phyloP scores from a whole-genome alignment of 92 coral and sea anemone genomes.

The Umimayanthus chanpuru region DNA sequence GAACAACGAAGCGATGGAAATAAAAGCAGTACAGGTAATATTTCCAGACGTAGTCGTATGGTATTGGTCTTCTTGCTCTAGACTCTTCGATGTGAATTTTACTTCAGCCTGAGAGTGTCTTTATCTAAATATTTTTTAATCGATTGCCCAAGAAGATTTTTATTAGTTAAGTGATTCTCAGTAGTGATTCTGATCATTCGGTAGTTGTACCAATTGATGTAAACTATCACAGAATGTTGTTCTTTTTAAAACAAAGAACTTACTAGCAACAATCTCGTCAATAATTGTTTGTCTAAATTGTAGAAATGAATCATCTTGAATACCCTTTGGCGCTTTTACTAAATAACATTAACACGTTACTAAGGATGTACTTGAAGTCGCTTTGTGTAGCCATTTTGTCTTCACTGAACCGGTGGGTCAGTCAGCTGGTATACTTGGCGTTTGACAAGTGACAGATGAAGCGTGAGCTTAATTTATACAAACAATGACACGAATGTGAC shows the following conservation, averaged over 20 bases:
- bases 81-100: not conserved
- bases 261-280: not conserved
- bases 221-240: not conserved
- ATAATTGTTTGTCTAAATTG: not conserved
- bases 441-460: too few relatives aligned
- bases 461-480: too few relatives aligned
- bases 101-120: not conserved
- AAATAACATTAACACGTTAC: not conserved
- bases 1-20: too few relatives aligned
- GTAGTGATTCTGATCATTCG: not conserved
- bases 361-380: not conserved
- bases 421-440: too few relatives aligned
- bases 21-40: constrained; percentile 45
- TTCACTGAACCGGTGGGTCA: not conserved
- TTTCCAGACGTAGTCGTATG: not conserved
- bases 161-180: not conserved
- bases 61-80: constrained; percentile 1
- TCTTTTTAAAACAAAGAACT: not conserved
- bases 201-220: not conserved
- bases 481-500: too few relatives aligned
- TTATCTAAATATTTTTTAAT: not conserved
- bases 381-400: not conserved
- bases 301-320: not conserved
- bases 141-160: not conserved
- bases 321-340: not conserved